Percentiles rank a stretch among this genome's conserved stretches.
Evolutionary conservation across 2,797 vertebrate genomes (phyloP).

Genomic region (Astyanax mexicanus): DNA sequence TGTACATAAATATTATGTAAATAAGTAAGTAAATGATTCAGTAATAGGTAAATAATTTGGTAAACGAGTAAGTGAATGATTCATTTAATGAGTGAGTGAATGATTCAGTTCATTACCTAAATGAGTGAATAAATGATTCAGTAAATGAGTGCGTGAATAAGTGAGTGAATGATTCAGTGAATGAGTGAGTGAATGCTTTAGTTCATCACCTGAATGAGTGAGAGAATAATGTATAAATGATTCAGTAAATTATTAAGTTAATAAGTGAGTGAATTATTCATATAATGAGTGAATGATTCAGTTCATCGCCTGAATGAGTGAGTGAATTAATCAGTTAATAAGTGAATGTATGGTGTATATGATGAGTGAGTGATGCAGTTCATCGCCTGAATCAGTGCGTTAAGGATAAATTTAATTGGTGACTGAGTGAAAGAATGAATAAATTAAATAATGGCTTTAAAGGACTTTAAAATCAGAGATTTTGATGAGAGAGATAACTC

Average conservation of each 20-base stretch:
- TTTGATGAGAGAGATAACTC: no score
- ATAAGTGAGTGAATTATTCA: background rate
- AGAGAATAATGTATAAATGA: background rate
- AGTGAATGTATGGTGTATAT: background rate
- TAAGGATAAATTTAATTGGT: no score
- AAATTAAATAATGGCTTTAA: no score
- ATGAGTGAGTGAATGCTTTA: background rate
- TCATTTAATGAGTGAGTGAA: no score
- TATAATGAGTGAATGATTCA: background rate
- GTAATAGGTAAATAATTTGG: no score
- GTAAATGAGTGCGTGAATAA: background rate
- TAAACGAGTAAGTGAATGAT: no score
- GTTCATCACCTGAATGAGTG: no score
- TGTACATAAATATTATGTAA: no score
- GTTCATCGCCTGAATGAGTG: no score
- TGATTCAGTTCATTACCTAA: background rate
- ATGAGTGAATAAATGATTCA: background rate
- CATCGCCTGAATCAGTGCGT: no score
- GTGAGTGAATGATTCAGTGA: background rate
- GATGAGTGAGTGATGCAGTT: background rate
- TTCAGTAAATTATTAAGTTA: background rate
- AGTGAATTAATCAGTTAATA: background rate
- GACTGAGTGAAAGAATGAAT: no score
- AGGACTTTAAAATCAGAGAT: no score
- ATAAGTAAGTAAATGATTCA: background rate